A percentile compares a stretch with the other conserved stretches of the same genome.
These are phyloP conservation scores for Actinia tenebrosa DNA, from an alignment of 64 coral and sea anemone species.

Conservation along the genomic window DNA sequence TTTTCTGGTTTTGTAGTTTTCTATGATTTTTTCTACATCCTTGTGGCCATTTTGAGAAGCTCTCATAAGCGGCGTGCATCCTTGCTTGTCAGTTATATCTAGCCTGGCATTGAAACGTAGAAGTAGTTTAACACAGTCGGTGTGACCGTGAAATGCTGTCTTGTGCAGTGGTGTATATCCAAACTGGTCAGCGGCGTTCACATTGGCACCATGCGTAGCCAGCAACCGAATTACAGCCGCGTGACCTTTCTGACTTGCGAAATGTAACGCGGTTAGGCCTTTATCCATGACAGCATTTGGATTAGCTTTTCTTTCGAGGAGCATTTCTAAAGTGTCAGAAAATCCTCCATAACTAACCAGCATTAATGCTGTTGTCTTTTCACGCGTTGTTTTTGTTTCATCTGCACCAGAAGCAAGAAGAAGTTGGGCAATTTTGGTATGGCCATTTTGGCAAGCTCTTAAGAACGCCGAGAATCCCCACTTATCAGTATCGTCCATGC, in stretches of 20 bases:
- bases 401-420: conserved; percentile 47
- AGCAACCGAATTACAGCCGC: conserved; percentile 45
- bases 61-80: conserved; percentile 52
- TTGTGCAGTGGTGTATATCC: conserved; percentile 65
- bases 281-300: conserved; percentile 31
- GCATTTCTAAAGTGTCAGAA: conserved; percentile 12
- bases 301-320: conserved; percentile 14
- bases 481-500: conserved; percentile 49
- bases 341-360: conserved; percentile 69
- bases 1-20: neutral
- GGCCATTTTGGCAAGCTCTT: conserved; percentile 70
- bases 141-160: conserved; percentile 56
- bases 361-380: conserved; percentile 48
- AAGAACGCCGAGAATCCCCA: conserved; percentile 58
- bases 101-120: neutral
- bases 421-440: conserved; percentile 37
- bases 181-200: conserved; percentile 49
- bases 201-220: conserved; percentile 35
- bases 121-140: conserved; percentile 54
- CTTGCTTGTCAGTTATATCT: conserved; percentile 31
- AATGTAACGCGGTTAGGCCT: conserved; percentile 54
- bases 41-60: conserved; percentile 76
- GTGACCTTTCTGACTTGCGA: conserved; percentile 80
- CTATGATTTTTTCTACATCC: neutral
- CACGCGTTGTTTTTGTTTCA: conserved; percentile 29